phyloP scores from a whole-genome alignment of 2,888 invertebrate genomes.

The Polyommatus icarus region DNA sequence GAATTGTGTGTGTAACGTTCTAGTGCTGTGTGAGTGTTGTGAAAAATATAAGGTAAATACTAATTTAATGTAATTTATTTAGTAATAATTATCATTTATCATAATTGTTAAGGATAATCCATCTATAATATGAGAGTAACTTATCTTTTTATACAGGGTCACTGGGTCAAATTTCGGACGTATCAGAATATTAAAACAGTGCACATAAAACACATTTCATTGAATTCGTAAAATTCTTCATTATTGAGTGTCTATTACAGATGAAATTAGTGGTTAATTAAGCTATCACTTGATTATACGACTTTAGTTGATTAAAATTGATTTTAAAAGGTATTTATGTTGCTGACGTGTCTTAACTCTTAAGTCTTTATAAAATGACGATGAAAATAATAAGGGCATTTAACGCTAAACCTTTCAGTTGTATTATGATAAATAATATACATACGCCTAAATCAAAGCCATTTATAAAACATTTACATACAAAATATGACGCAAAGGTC shows the following conservation, averaged over 20 bases:
- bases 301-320: neutral
- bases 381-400: neutral
- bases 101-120: neutral
- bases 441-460: neutral
- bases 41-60: neutral
- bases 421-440: neutral
- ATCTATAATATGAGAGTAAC: neutral
- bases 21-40: neutral
- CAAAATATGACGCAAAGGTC: too few species aligned
- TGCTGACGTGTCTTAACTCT: too few species aligned
- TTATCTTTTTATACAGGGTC: neutral
- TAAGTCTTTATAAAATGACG: neutral
- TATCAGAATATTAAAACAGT: neutral
- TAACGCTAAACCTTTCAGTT: neutral
- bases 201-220: neutral
- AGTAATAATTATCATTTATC: neutral
- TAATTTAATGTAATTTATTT: neutral
- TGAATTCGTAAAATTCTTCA: neutral
- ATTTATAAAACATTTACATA: neutral
- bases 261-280: neutral
- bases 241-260: neutral
- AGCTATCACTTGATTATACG: neutral
- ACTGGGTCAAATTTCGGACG: conserved; percentile 1
- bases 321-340: neutral
- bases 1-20: neutral